Evolutionary conservation across 2,797 vertebrate species (phyloP), one percentile per base, ranked within the genome.

Genomic region (Acridotheres tristis): DNA sequence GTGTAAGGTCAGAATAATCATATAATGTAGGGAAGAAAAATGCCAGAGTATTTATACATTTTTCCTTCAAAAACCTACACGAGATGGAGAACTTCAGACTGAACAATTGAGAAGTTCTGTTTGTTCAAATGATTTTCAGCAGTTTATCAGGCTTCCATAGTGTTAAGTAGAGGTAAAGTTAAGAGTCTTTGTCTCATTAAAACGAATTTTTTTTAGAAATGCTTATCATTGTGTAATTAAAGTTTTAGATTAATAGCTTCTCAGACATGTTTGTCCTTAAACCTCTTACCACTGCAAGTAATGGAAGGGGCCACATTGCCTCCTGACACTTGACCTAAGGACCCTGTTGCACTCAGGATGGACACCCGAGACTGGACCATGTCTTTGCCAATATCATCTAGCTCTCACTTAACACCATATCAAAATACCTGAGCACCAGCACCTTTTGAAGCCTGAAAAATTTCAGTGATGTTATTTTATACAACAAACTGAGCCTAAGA

Each of bases 1-100:
- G 38, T 67, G 74, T 94, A 90, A 83, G 65, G 82, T 91, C 91
- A 90, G 79, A 91, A 83, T 75, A 84, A 43, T 68, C 57, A 25
- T 26, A 43, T 38, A 73, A 51, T 21, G 16, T 4, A 57, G 30
- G n/a, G 16, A 82, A 80, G 23, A 58, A 92, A 53, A 73, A 57
- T 16, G 27, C 16, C 29, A 1, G 53, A 76, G 14, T 71, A 63
- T 57, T 89, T 62, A 34, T 40, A 67, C 9, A 19, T 43, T 59
- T 69, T 79, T 55, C 43, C 43, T 82, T 73, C 21, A 79, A 69
- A 92, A 96, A 26, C 9, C 43, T 82, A 32, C 18, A 59, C 8
- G 59, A 79, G 67, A 79, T 30, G 8, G 34, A 91, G 55, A 76
- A 45, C 34, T 89, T 78, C 11, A 68, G 66, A 71, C 32, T 55